phyloP scores from a whole-genome alignment of 1,140 invertebrate genomes.

The Solenopsis invicta region DNA sequence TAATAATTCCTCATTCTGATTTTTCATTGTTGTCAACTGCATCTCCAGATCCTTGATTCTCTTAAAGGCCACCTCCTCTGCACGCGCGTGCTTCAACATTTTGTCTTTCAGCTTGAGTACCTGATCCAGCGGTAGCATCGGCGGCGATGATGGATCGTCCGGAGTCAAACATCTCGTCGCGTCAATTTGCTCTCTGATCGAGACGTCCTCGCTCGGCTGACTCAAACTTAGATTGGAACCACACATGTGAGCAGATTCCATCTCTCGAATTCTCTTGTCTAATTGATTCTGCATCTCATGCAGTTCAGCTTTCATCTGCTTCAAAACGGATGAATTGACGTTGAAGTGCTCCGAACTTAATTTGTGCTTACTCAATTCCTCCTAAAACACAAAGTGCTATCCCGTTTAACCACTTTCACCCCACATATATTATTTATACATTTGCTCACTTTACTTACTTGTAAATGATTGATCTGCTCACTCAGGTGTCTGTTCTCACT shows the following conservation, averaged over 20 bases:
- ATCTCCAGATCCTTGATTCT: constrained; percentile 92
- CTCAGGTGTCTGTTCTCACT: constrained; percentile 86
- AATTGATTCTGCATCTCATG: constrained; percentile 88
- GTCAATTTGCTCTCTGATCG: constrained; percentile 89
- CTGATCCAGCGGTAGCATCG: constrained; percentile 87
- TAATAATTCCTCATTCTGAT: constrained; percentile 91
- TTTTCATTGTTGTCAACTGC: constrained; percentile 88
- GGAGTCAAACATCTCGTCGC: constrained; percentile 83
- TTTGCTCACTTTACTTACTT: constrained; percentile 76
- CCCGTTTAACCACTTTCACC: not conserved
- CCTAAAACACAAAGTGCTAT: constrained; percentile 71
- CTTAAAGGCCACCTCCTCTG: constrained; percentile 92
- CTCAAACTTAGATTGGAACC: constrained; percentile 88
- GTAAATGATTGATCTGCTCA: constrained; percentile 87
- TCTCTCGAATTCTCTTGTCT: constrained; percentile 89
- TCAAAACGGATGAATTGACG: constrained; percentile 86
- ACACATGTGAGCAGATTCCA: constrained; percentile 90
- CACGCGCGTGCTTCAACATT: constrained; percentile 89
- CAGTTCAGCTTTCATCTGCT: constrained; percentile 88
- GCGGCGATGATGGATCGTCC: constrained; percentile 83
- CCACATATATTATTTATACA: constrained; percentile 8
- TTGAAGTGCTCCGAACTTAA: constrained; percentile 87
- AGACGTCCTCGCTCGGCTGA: constrained; percentile 93
- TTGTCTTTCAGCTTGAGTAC: constrained; percentile 90
- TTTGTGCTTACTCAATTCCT: constrained; percentile 88